phyloP scores from a whole-genome alignment of 2,113 vertebrate genomes.

The Arizona elegans region DNA sequence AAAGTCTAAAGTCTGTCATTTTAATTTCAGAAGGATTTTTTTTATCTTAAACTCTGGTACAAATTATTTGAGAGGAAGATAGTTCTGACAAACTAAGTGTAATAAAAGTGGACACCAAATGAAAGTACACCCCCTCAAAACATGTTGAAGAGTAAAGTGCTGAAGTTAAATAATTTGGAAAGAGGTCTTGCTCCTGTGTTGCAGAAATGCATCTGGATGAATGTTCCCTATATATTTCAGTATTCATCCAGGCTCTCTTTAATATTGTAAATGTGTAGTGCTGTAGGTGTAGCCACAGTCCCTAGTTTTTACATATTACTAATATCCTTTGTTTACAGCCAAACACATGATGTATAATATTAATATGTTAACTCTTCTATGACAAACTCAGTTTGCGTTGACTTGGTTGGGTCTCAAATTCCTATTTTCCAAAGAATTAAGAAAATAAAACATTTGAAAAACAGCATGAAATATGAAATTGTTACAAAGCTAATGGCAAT shows the following conservation, averaged over 20 bases:
- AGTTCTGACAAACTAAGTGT: background rate
- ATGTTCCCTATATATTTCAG: background rate
- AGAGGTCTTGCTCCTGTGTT: background rate
- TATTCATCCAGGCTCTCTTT: background rate
- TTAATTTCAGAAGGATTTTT: background rate
- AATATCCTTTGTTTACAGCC: background rate
- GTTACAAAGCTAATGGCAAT: background rate
- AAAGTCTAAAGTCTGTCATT: background rate
- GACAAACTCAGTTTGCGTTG: background rate
- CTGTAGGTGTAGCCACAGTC: too few species aligned
- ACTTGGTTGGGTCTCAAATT: background rate
- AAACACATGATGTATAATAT: background rate
- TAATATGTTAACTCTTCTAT: background rate
- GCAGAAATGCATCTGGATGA: background rate
- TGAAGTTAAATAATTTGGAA: background rate
- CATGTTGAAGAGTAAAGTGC: background rate
- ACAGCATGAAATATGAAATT: background rate
- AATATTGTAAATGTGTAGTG: background rate
- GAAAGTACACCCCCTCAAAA: background rate
- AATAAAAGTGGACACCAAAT: background rate
- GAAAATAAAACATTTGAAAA: background rate
- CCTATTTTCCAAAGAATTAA: background rate
- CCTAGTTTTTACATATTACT: background rate
- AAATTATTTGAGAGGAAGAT: background rate
- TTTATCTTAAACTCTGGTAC: background rate